Percentiles rank a stretch among this genome's conserved stretches.
Conservation (phyloP, 1,140 invertebrate species). For the Trissolcus basalis region DNA sequence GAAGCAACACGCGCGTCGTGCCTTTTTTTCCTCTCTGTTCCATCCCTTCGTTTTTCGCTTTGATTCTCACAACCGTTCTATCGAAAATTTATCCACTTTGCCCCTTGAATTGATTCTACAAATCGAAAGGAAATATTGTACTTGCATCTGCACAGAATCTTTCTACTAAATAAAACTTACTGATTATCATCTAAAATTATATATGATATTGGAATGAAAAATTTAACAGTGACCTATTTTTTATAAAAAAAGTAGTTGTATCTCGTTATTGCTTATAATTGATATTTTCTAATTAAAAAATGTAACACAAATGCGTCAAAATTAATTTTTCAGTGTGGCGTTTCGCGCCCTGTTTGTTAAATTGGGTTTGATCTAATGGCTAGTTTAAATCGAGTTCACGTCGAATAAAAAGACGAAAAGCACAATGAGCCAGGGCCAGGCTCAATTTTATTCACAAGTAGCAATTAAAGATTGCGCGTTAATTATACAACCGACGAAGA, state of each 20-base stretch:
- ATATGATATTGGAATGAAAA: background rate
- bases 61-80: constrained; percentile 1
- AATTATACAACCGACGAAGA: constrained; percentile 60
- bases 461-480: constrained; percentile 60
- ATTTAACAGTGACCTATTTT: no score
- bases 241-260: no score
- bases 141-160: background rate
- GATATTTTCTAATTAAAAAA: no score
- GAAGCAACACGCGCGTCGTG: constrained; percentile 26
- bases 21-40: constrained; percentile 10
- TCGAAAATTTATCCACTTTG: constrained; percentile 19
- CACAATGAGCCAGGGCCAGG: constrained; percentile 39
- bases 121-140: background rate
- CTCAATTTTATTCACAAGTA: constrained; percentile 52
- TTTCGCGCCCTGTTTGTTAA: constrained; percentile 20
- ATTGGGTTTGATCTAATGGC: constrained; percentile 53
- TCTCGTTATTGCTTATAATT: no score
- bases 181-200: no score
- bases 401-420: constrained; percentile 43
- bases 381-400: constrained; percentile 37
- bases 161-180: no score
- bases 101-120: background rate
- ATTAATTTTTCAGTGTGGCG: constrained; percentile 28
- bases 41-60: constrained; percentile 8
- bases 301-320: constrained; percentile 28